phyloP scores from a whole-genome alignment of 2,888 invertebrate species.

The Chrysodeixis includens region DNA sequence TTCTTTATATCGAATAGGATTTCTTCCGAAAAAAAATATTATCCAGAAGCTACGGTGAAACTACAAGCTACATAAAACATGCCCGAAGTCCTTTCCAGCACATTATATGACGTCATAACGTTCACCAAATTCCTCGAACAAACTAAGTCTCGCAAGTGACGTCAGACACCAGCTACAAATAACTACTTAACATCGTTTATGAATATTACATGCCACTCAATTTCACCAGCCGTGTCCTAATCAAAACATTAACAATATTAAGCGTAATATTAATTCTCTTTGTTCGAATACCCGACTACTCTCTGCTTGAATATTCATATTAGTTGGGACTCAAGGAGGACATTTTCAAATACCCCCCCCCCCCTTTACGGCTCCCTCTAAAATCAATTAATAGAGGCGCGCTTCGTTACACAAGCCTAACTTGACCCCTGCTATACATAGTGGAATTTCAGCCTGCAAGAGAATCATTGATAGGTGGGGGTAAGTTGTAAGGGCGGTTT shows the following conservation, averaged over 20 bases:
- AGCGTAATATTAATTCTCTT: conserved; percentile 73
- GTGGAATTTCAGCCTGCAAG: conserved; percentile 69
- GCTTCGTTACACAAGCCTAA: conserved; percentile 77
- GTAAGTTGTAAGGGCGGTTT: conserved; percentile 32
- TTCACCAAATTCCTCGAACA: neutral
- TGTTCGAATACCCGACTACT: conserved; percentile 60
- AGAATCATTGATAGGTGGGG: conserved; percentile 52
- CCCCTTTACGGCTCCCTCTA: conserved; percentile 53
- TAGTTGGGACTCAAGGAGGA: conserved; percentile 55
- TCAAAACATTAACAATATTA: conserved; percentile 73
- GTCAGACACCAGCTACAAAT: conserved; percentile 38
- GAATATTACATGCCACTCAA: conserved; percentile 74
- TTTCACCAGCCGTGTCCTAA: conserved; percentile 69
- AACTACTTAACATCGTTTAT: conserved; percentile 59
- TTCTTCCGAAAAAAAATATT: too few relatives aligned
- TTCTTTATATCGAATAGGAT: too few relatives aligned
- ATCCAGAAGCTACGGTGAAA: too few relatives aligned
- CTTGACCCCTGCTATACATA: conserved; percentile 75
- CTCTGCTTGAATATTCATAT: conserved; percentile 81
- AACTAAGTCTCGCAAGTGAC: conserved; percentile 1
- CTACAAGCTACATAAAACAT: too few relatives aligned
- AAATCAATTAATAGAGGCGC: conserved; percentile 82
- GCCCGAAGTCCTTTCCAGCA: too few relatives aligned
- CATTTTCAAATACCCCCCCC: conserved; percentile 59
- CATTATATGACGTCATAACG: too few relatives aligned